Evolutionary conservation across 1,140 invertebrate genomes (phyloP).

Genomic region (Micrasema minimum): DNA sequence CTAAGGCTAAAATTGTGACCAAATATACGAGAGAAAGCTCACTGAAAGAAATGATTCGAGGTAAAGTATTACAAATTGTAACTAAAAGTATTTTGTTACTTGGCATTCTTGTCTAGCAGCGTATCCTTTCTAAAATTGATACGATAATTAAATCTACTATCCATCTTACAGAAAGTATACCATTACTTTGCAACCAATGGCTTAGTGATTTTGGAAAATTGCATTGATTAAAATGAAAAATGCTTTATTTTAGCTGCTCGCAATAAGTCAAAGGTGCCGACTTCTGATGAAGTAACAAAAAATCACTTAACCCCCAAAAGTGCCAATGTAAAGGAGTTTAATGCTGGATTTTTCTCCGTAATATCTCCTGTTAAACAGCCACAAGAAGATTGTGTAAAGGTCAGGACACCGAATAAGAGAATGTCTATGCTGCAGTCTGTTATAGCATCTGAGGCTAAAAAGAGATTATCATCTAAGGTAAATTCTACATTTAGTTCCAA

Average conservation of each 20-base stretch:
- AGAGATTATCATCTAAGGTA: constrained; percentile 35
- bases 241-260: constrained; percentile 43
- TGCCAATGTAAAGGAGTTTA: constrained; percentile 31
- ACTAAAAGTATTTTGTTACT: no score
- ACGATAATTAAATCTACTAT: no score
- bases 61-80: no score
- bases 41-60: constrained; percentile 47
- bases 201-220: no score
- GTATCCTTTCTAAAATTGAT: no score
- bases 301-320: constrained; percentile 3
- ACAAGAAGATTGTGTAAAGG: neutral
- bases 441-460: constrained; percentile 45
- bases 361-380: constrained; percentile 42
- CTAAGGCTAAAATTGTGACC: constrained; percentile 27
- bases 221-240: no score
- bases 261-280: constrained; percentile 27
- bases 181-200: no score
- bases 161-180: no score
- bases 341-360: constrained; percentile 49
- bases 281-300: neutral
- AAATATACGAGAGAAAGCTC: constrained; percentile 40
- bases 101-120: no score
- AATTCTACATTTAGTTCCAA: neutral
- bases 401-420: constrained; percentile 16
- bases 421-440: constrained; percentile 33